Evolutionary conservation across 2,113 vertebrate species (phyloP).

Genomic region (Myiozetetes cayanensis): DNA sequence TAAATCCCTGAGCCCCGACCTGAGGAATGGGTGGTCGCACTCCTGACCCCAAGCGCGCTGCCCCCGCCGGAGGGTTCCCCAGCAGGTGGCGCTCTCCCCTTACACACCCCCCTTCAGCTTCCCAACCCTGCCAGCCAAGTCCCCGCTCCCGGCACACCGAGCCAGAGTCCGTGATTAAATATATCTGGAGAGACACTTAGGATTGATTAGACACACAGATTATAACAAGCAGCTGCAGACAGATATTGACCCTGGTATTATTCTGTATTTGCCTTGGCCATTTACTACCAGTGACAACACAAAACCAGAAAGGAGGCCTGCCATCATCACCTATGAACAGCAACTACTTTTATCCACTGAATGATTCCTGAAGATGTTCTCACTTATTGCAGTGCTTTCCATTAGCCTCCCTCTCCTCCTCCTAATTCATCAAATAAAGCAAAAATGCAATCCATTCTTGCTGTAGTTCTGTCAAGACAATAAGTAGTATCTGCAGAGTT

Average conservation of each 20-base stretch:
- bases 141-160: background rate
- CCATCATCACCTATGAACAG: background rate
- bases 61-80: background rate
- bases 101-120: background rate
- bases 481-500: background rate
- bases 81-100: constrained; percentile 32
- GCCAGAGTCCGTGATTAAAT: background rate
- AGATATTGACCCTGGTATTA: background rate
- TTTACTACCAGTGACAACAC: background rate
- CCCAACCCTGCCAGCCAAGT: background rate
- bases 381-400: background rate
- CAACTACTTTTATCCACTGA: background rate
- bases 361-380: background rate
- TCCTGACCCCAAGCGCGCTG: background rate
- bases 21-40: fast-evolving
- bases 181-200: background rate
- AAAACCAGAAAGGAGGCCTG: background rate
- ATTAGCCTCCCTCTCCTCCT: background rate
- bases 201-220: background rate
- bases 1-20: background rate
- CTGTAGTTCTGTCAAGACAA: background rate
- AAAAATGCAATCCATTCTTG: background rate
- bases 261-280: background rate
- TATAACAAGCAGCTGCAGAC: background rate
- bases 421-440: background rate